A percentile compares a stretch with the other conserved stretches of the same genome.
phyloP scores from a whole-genome alignment of 2,113 vertebrate genomes.

The Seriola aureovittata region DNA sequence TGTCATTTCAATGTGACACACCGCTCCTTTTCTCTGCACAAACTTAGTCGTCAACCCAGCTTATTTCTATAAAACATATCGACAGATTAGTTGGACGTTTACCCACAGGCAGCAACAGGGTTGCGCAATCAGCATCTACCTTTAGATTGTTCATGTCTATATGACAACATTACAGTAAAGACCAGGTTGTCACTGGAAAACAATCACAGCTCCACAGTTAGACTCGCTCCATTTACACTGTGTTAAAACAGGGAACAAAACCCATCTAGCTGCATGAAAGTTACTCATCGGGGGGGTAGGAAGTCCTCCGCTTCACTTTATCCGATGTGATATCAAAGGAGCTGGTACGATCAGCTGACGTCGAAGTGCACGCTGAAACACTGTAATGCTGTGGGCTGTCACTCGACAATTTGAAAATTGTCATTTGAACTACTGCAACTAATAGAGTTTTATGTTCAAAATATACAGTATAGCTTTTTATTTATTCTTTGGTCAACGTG shows the following conservation, averaged over 20 bases:
- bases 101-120: not conserved
- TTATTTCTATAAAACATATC: slow-evolving; percentile 3
- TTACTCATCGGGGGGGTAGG: slow-evolving; percentile 29
- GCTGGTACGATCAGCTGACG: slow-evolving; percentile 50
- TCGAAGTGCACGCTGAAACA: slow-evolving; percentile 20
- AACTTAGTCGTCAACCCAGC: not conserved
- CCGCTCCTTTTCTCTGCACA: not conserved
- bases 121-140: slow-evolving; percentile 4
- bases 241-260: slow-evolving; percentile 39
- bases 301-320: slow-evolving; percentile 28
- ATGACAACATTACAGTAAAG: slow-evolving; percentile 5
- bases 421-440: not conserved
- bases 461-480: not conserved
- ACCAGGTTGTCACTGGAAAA: slow-evolving; percentile 16
- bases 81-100: not conserved
- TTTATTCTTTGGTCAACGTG: not conserved
- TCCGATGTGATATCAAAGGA: slow-evolving; percentile 6
- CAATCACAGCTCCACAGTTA: not conserved
- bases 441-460: not conserved
- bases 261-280: slow-evolving; percentile 15
- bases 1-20: slow-evolving; percentile 21
- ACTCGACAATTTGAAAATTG: not conserved
- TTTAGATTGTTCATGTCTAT: slow-evolving; percentile 9
- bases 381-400: not conserved
- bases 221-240: slow-evolving; percentile 11